Percentiles rank a stretch among this genome's conserved stretches.
Evolutionary conservation across 2,113 vertebrate species (phyloP).

Genomic region (Sinocyclocheilus anophthalmus): DNA sequence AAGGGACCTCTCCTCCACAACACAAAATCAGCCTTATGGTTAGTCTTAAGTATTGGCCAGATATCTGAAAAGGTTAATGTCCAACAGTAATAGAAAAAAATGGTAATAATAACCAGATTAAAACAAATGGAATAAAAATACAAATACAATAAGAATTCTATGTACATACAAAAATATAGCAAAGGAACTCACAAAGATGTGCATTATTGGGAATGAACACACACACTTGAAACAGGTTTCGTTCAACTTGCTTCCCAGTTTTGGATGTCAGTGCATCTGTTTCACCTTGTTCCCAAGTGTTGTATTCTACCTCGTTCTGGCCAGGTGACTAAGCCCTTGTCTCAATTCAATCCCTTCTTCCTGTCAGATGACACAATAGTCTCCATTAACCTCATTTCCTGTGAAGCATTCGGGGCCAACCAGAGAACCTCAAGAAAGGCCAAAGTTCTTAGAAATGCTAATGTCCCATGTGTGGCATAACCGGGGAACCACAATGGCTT

Average conservation of each 20-base stretch:
- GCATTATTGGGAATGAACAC: conserved; percentile 58
- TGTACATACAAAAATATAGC: conserved; percentile 84
- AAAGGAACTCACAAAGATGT: conserved; percentile 74
- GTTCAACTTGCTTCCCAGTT: conserved; percentile 51
- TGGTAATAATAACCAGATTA: conserved; percentile 62
- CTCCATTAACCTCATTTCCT: conserved; percentile 35
- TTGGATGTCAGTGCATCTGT: conserved; percentile 56
- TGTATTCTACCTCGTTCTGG: conserved; percentile 38
- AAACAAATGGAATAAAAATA: conserved; percentile 71
- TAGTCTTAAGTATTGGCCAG: conserved; percentile 48
- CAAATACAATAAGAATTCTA: conserved; percentile 69
- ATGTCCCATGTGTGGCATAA: conserved; percentile 14
- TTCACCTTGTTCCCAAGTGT: conserved; percentile 49
- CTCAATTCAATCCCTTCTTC: conserved; percentile 42
- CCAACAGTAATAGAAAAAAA: conserved; percentile 62
- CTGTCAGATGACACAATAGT: conserved; percentile 33
- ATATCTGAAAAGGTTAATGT: conserved; percentile 56
- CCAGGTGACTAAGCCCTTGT: conserved; percentile 50
- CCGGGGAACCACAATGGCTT: conserved; percentile 20
- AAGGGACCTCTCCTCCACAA: conserved; percentile 56
- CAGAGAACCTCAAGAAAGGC: conserved; percentile 59
- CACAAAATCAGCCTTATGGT: conserved; percentile 39
- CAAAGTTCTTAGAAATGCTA: conserved; percentile 32
- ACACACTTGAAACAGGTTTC: conserved; percentile 52
- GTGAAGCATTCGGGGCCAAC: conserved; percentile 56